Evolutionary conservation across 2,113 vertebrate species (phyloP).

Genomic region (Mus spicilegus): DNA sequence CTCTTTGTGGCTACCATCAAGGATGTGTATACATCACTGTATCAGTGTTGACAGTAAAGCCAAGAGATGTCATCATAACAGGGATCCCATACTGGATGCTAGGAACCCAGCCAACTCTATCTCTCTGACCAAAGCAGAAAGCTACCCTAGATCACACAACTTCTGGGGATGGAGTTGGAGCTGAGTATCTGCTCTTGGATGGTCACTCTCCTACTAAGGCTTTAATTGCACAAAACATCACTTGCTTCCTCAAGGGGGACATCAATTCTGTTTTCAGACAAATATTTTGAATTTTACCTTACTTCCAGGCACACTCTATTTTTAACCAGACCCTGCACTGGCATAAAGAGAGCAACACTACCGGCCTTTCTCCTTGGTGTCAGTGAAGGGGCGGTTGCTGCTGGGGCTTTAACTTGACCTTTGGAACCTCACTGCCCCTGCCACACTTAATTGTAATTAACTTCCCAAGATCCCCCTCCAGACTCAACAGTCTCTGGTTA

Average conservation of each 20-base stretch:
- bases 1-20: neutral
- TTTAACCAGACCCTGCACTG: neutral
- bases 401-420: neutral
- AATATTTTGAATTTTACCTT: constrained; percentile 15
- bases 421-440: neutral
- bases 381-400: neutral
- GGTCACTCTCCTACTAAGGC: neutral
- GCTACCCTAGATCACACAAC: neutral
- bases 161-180: neutral
- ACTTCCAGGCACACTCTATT: neutral
- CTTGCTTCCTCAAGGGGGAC: neutral
- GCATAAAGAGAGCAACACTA: neutral
- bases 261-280: neutral
- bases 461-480: neutral
- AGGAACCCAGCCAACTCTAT: too few relatives aligned
- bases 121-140: constrained; percentile 27
- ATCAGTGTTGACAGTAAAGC: neutral
- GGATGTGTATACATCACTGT: neutral
- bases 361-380: neutral
- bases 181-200: neutral
- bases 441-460: neutral
- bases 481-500: neutral
- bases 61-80: neutral
- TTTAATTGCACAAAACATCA: neutral
- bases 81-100: neutral